Conservation (phyloP, 2,797 vertebrate genomes). For the Sandelia bainsii region DNA sequence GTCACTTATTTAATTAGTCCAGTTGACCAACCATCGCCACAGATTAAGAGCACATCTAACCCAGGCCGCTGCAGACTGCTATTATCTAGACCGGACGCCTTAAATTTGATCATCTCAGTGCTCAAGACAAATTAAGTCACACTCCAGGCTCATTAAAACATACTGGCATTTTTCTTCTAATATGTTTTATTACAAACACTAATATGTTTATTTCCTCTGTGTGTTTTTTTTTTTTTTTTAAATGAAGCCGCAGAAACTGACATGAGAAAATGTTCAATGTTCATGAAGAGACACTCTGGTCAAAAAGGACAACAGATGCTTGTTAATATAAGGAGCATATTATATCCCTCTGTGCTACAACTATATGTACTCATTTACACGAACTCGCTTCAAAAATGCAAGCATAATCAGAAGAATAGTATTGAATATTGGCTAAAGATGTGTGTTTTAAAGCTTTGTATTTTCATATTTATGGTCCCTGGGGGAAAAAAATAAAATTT, state of each 20-base stretch:
- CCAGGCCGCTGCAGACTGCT: conserved; percentile 32
- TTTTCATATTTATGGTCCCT: too few species aligned
- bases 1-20: conserved; percentile 83
- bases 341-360: neutral
- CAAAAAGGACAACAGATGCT: neutral
- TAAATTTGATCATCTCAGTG: conserved; percentile 30
- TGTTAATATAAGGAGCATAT: neutral
- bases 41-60: conserved; percentile 75
- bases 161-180: neutral
- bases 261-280: conserved; percentile 1
- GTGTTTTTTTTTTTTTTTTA: too few species aligned
- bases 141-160: conserved; percentile 29
- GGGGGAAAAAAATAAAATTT: neutral
- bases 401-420: neutral
- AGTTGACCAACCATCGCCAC: conserved; percentile 73
- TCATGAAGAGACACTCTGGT: neutral
- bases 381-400: neutral
- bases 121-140: conserved; percentile 42
- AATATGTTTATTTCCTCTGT: too few species aligned
- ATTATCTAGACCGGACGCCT: conserved; percentile 33
- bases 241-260: neutral
- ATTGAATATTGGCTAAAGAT: neutral
- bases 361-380: too few species aligned
- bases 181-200: neutral
- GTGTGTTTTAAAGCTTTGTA: neutral